Base-by-base conservation (phyloP, 2,888 invertebrate species). In the Cybosia mesomella region DNA sequence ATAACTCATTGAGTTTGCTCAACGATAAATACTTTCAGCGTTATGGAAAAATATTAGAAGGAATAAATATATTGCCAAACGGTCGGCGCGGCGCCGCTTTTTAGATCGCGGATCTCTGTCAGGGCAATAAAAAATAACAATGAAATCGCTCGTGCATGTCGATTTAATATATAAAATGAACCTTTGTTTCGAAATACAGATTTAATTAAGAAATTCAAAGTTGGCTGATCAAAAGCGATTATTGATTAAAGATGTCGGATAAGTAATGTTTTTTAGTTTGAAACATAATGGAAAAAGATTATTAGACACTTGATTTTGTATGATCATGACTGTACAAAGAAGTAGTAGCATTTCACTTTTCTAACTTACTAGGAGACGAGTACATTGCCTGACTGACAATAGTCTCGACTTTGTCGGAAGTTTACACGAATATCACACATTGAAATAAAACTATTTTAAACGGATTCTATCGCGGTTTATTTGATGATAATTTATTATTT, bases 1-100 rank as follows among this genome's bases (percentile, higher is more conserved):
- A 81, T 81, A 81, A 76, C 67, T 73, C 68, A 71, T 70, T 67
- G 80, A 79, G 83, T 82, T 85, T 84, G 83, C 83, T 82, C 84
- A 83, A 86, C 73, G 72, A 63, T 77, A 69, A 73, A 36, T 53
- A 64, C 53, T 54, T 62, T 63, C 28, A 66, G 58, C 22, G 36
- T 43, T 55, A 68, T 71, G 69, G 63, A 74, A 66, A 70, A 63
- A 72, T 75, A 61, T 66, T 61, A 57, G 67, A 68, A 66, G 59
- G 24, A 70, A 74, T 76, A 76, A 71, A 74, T 77, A 76, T 65
- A 68, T 72, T 74, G 67, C 58, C 67, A 66, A 18, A 64, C 55
- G 58, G 34, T 62, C 34, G 34, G 54, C 64, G 66, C 34, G n/a
- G n/a, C n/a, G n/a, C n/a, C n/a, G 57, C 64, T 68, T 68, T 28